Conservation (phyloP, 2,888 invertebrate genomes). For the Empis livida region DNA sequence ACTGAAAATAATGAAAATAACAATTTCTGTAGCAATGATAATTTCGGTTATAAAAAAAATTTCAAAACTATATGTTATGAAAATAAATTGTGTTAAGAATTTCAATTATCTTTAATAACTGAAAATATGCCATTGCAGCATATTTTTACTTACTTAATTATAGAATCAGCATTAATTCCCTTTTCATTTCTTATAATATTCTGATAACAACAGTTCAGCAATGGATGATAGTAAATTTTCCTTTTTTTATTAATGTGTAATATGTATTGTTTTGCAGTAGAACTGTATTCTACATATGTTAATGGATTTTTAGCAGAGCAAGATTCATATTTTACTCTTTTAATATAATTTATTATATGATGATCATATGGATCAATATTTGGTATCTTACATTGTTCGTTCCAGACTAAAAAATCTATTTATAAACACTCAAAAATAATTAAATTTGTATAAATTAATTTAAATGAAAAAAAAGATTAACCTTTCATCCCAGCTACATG, state of each 20-base stretch:
- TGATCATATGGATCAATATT: constrained; percentile 45
- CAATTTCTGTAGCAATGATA: background rate
- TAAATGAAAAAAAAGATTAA: too few species aligned
- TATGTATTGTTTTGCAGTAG: constrained; percentile 16
- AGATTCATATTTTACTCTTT: constrained; percentile 39
- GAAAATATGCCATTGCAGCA: too few species aligned
- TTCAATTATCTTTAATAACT: too few species aligned
- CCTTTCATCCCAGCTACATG: too few species aligned
- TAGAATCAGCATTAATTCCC: too few species aligned
- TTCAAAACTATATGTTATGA: too few species aligned
- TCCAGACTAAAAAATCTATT: constrained; percentile 39
- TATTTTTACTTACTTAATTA: too few species aligned
- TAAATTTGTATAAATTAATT: too few species aligned
- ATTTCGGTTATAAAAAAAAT: constrained; percentile 23
- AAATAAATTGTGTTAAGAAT: too few species aligned
- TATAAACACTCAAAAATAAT: constrained; percentile 3
- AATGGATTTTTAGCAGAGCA: constrained; percentile 36
- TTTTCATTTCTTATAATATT: constrained; percentile 23
- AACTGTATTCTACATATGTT: constrained; percentile 15
- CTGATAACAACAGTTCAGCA: constrained; percentile 31
- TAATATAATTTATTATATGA: constrained; percentile 41
- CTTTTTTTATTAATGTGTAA: constrained; percentile 24
- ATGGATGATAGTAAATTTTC: constrained; percentile 13
- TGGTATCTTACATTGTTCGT: constrained; percentile 48
- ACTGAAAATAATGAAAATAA: constrained; percentile 8